Percentiles rank a stretch among this genome's conserved stretches.
These are phyloP conservation scores for Conus canariensis DNA, from an alignment of 2,888 invertebrate genomes.

Conservation along the genomic window DNA sequence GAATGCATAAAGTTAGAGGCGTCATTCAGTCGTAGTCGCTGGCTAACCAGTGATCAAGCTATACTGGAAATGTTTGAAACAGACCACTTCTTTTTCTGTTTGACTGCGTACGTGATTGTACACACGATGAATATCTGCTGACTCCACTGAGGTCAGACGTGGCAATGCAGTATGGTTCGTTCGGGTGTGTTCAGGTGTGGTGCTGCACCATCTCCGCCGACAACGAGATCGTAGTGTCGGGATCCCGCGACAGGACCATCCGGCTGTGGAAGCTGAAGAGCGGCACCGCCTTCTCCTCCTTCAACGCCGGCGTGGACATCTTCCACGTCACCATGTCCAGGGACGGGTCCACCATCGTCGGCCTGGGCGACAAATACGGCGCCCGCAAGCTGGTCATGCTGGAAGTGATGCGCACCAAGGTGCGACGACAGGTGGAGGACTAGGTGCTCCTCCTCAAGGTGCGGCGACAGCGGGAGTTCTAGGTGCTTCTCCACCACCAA, in stretches of 20 bases:
- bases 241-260: conserved; percentile 77
- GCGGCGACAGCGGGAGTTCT: no score
- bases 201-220: conserved; percentile 76
- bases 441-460: background rate
- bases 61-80: no score
- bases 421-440: conserved; percentile 63
- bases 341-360: conserved; percentile 78
- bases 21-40: no score
- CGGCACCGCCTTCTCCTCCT: conserved; percentile 75
- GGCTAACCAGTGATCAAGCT: no score
- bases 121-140: no score
- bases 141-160: no score
- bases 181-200: conserved; percentile 67
- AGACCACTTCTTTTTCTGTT: no score
- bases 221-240: conserved; percentile 77
- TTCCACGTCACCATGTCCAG: conserved; percentile 77
- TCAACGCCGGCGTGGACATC: conserved; percentile 77
- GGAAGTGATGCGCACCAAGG: conserved; percentile 74
- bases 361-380: conserved; percentile 77
- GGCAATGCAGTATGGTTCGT: no score
- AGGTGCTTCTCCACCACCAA: no score
- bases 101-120: no score
- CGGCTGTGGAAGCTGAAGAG: conserved; percentile 76
- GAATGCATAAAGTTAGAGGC: no score
- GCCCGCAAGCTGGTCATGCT: conserved; percentile 78